Evolutionary conservation across 2,797 vertebrate species (phyloP), one percentile per base, ranked within the genome.

Genomic region (Mus spretus): DNA sequence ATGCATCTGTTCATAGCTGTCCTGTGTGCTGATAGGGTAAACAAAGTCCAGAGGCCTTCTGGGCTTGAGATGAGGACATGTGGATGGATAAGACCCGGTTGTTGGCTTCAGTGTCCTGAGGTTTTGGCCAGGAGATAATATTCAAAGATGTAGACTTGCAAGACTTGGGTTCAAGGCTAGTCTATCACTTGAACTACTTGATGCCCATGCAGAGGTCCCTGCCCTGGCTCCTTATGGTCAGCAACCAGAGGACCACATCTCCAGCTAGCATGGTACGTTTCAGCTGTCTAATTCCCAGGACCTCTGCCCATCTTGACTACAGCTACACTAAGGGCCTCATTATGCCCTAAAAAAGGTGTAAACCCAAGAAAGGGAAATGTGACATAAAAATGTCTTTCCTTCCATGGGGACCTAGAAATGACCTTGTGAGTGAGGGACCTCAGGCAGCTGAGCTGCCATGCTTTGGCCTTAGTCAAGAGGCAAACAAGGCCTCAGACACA

Each of bases 351-450:
- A 15, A 2, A 89, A 96, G 96, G 92, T 96, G 84, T 55, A 31
- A 85, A 61, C 59, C n/a, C 13, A 11, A 20, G 47, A 65, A 89
- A 94, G 95, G 55, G 70, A 94, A 28, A 22, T 5, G 31, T 31
- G 22, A 19, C 53, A 26, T 12, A 17, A 72, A 87, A 26, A 59
- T 47, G 79, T 84, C 59, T 72, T 95, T 92, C 86, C 53, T 80
- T 74, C 84, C 50, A 40, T 31, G 9, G 92, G 82, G 11, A 78
- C 34, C 0, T 3, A 20, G 0, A 1, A 8, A 10, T 1, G 2
- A 3, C 34, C 13, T 8, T 1, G 2, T 0, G 47, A 12, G 34
- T 6, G 40, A 1, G 20, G 34, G 1, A 2, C 6, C 0, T 13
- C 10, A 2, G 3, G 22, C 8, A 1, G 37, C 82, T 40, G 1